Evolutionary conservation across 1,140 invertebrate species (phyloP).

Genomic region (Leptinotarsa defecta): DNA sequence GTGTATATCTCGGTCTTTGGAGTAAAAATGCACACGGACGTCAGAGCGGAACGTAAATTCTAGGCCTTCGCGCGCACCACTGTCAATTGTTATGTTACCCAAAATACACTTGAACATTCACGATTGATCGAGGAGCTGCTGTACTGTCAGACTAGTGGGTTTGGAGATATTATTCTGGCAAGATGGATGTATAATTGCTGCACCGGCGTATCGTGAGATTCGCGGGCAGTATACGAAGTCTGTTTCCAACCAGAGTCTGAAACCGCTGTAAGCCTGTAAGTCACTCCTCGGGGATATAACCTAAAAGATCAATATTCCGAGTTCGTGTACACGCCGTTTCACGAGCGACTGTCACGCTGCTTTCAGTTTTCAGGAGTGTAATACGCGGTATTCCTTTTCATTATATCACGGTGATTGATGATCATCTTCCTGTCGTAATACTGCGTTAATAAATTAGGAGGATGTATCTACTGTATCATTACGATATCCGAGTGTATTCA

Average conservation of each 20-base stretch:
- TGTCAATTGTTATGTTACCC: conserved; percentile 40
- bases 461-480: too few species aligned
- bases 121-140: conserved; percentile 7
- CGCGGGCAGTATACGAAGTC: conserved; percentile 36
- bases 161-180: background rate
- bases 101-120: conserved; percentile 38
- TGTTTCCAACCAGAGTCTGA: conserved; percentile 41
- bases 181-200: conserved; percentile 14
- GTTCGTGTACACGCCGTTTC: conserved; percentile 39
- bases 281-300: conserved; percentile 50
- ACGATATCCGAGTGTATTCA: too few species aligned
- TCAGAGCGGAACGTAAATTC: conserved; percentile 16
- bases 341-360: conserved; percentile 27
- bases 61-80: conserved; percentile 36
- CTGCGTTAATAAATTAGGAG: too few species aligned
- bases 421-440: too few species aligned
- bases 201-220: conserved; percentile 26
- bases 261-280: conserved; percentile 38
- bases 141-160: background rate
- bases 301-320: conserved; percentile 52
- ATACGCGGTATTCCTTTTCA: background rate
- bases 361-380: conserved; percentile 16
- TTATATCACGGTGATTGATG: too few species aligned
- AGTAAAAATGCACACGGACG: conserved; percentile 24
- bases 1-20: conserved; percentile 16